phyloP scores from a whole-genome alignment of 2,888 invertebrate species.

The Oeneis ivallda region DNA sequence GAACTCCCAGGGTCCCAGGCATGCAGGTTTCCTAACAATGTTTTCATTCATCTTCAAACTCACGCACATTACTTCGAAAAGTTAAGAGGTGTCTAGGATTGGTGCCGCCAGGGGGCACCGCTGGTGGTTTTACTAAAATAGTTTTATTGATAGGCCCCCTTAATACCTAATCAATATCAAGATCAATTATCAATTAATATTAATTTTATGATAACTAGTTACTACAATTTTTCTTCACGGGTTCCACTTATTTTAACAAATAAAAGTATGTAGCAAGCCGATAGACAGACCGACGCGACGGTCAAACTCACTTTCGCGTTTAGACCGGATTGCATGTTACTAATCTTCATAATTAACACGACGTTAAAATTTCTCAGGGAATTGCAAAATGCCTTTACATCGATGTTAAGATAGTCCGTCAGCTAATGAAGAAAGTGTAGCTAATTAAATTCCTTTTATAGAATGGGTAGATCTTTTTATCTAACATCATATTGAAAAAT shows the following conservation, averaged over 20 bases:
- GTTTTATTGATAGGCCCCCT: not conserved
- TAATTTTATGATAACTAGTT: not conserved
- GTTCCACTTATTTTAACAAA: no score
- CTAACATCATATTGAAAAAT: no score
- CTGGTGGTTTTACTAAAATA: no score
- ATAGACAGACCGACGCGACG: not conserved
- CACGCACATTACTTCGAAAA: no score
- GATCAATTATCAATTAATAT: no score
- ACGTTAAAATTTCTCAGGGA: conserved; percentile 6
- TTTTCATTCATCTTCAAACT: no score
- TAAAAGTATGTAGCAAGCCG: not conserved
- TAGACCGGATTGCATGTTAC: conserved; percentile 17
- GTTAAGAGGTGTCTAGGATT: no score
- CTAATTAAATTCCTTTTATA: conserved; percentile 7
- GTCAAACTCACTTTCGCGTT: not conserved
- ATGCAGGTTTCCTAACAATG: no score
- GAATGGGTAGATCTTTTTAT: no score
- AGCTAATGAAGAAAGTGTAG: conserved; percentile 18
- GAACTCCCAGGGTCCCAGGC: no score
- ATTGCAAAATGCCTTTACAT: conserved; percentile 14
- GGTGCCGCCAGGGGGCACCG: no score
- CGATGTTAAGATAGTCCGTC: conserved; percentile 6
- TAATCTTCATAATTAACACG: conserved; percentile 17
- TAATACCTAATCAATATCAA: no score
- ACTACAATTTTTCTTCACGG: not conserved